Conservation (phyloP, 2,888 invertebrate species). For the Amphimallon solstitiale region DNA sequence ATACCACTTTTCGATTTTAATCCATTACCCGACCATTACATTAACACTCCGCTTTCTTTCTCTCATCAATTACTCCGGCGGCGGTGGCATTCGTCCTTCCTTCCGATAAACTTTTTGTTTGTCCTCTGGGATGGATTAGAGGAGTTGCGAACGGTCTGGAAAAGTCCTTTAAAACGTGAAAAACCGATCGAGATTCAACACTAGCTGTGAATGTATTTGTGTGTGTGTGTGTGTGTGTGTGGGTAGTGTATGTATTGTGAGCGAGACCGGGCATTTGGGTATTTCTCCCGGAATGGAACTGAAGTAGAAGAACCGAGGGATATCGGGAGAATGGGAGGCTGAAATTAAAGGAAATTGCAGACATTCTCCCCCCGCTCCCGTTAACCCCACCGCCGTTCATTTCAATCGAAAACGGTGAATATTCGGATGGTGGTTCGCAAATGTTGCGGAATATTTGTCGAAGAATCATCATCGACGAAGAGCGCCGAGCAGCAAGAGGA, state of each 20-base stretch:
- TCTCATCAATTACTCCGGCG: conserved; percentile 21
- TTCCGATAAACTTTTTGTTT: conserved; percentile 32
- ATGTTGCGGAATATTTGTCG: conserved; percentile 32
- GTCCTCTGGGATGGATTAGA: conserved; percentile 24
- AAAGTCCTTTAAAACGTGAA: conserved; percentile 29
- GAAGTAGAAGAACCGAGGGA: neutral
- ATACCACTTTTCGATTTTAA: conserved; percentile 24
- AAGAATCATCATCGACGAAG: conserved; percentile 20
- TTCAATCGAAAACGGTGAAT: neutral
- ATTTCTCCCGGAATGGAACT: neutral
- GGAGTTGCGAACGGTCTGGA: conserved; percentile 4
- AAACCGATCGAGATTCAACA: conserved; percentile 23
- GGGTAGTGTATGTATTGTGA: too few species aligned
- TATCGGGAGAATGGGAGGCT: neutral
- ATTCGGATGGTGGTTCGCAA: conserved; percentile 8
- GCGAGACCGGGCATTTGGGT: neutral
- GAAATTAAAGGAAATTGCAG: conserved; percentile 7
- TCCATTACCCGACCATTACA: conserved; percentile 31
- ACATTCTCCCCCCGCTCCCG: conserved; percentile 8
- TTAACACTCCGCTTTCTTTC: conserved; percentile 32
- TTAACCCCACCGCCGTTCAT: neutral
- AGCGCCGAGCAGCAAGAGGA: neutral
- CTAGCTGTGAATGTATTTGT: too few species aligned
- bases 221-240: neutral
- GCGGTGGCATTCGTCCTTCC: neutral